Evolutionary conservation across 1,140 invertebrate genomes (phyloP).

Genomic region (Monochamus saltuarius): DNA sequence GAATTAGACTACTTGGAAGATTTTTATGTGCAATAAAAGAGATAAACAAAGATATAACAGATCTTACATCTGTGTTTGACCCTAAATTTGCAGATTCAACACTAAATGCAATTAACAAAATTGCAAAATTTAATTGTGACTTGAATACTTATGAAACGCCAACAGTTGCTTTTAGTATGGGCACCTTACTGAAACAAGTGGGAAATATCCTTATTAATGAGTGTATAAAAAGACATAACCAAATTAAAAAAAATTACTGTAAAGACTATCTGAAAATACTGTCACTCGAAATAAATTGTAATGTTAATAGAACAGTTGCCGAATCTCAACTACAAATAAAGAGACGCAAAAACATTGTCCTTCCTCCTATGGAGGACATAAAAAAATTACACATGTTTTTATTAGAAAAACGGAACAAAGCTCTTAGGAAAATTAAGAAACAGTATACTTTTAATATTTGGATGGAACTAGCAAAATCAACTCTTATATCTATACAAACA

Average conservation of each 20-base stretch:
- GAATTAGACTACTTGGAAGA: conserved; percentile 4
- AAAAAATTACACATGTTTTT: conserved; percentile 9
- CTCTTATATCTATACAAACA: no score
- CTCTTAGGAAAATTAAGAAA: no score
- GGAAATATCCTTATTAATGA: conserved; percentile 1
- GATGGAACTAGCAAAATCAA: no score
- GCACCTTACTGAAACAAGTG: conserved; percentile 9
- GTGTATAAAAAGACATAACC: conserved; percentile 6
- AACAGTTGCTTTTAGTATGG: conserved; percentile 7
- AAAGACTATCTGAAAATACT: conserved; percentile 12
- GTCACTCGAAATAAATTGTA: no score
- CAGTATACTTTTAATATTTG: no score
- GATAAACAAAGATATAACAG: conserved; percentile 2
- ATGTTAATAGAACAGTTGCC: conserved; percentile 19
- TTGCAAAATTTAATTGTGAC: not conserved
- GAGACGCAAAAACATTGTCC: conserved; percentile 9
- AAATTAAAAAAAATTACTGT: not conserved
- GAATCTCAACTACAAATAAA: conserved; percentile 10
- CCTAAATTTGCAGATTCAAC: conserved; percentile 10
- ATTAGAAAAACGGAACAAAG: not conserved
- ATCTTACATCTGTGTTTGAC: conserved; percentile 17
- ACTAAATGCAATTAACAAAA: conserved; percentile 1
- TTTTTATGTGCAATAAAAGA: conserved; percentile 6
- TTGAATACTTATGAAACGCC: conserved; percentile 6
- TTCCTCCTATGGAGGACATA: conserved; percentile 18